Conservation (phyloP, 2,888 invertebrate genomes). For the Strigamia crassipes region DNA sequence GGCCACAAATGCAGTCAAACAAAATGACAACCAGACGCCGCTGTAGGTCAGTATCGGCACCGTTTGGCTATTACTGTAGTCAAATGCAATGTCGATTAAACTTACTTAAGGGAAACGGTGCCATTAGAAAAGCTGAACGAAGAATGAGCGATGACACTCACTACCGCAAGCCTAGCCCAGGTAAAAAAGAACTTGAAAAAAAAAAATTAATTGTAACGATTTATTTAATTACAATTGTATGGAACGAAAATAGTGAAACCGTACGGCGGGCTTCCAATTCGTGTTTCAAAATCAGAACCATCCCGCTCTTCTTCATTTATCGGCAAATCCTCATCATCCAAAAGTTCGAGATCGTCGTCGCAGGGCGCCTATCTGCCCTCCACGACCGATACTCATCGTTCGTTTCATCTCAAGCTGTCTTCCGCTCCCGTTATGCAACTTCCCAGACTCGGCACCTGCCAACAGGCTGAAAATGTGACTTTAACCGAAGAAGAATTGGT, state of each 20-base stretch:
- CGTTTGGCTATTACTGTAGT: conserved; percentile 22
- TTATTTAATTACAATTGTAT: too few species aligned
- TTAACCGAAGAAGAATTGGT: conserved; percentile 3
- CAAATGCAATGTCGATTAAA: conserved; percentile 10
- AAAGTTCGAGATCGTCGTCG: not conserved
- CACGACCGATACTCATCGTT: not conserved
- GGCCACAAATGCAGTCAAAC: not conserved
- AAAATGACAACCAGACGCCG: not conserved
- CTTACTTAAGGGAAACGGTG: not conserved
- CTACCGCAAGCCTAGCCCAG: not conserved
- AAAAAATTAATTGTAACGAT: too few species aligned
- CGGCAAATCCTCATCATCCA: not conserved
- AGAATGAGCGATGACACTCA: not conserved
- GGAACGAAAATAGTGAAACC: not conserved
- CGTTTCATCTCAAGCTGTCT: not conserved
- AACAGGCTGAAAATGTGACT: not conserved
- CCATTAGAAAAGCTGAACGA: not conserved
- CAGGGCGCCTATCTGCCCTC: not conserved
- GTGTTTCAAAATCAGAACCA: not conserved
- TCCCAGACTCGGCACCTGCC: not conserved
- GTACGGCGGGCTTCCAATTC: not conserved
- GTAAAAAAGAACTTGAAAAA: too few species aligned
- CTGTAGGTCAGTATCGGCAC: conserved; percentile 3
- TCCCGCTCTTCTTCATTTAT: not conserved
- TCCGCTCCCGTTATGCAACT: not conserved